A percentile compares a stretch with the other conserved stretches of the same genome.
Evolutionary conservation across 2,888 invertebrate genomes (phyloP).

Genomic region (Amblyjoppa proteus): DNA sequence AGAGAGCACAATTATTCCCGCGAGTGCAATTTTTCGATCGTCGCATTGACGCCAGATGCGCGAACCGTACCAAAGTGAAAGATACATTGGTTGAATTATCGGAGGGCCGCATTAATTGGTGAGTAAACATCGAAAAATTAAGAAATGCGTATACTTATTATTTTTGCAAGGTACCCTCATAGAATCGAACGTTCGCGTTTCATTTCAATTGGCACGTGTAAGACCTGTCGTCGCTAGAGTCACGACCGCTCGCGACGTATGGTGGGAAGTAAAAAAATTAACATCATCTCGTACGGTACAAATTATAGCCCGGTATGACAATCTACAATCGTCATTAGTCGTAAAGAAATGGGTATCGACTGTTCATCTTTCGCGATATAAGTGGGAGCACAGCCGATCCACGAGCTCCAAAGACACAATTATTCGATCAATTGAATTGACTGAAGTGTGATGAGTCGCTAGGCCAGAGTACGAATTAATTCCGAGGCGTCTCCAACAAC

Average conservation of each 20-base stretch:
- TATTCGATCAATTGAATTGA: slow-evolving; percentile 69
- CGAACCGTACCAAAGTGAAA: slow-evolving; percentile 3
- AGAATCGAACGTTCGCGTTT: background rate
- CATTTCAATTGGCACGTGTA: background rate
- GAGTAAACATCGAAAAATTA: slow-evolving; percentile 1
- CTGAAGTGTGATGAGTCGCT: slow-evolving; percentile 34
- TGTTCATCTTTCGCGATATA: background rate
- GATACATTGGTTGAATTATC: background rate
- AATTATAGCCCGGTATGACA: background rate
- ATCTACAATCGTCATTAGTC: background rate
- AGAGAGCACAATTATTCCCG: background rate
- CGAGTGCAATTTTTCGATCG: background rate
- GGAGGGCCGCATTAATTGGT: background rate
- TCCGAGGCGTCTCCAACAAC: slow-evolving; percentile 60
- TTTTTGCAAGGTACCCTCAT: background rate
- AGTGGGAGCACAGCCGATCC: slow-evolving; percentile 7
- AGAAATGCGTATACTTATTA: background rate
- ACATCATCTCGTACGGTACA: too few relatives aligned
- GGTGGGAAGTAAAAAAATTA: too few relatives aligned
- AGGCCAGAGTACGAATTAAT: slow-evolving; percentile 60
- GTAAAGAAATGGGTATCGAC: background rate
- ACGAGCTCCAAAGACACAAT: slow-evolving; percentile 32
- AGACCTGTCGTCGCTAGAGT: too few relatives aligned
- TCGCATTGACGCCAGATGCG: slow-evolving; percentile 28
- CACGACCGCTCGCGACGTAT: too few relatives aligned